Evolutionary conservation across 2,797 vertebrate genomes (phyloP).

Genomic region (Miichthys miiuy): DNA sequence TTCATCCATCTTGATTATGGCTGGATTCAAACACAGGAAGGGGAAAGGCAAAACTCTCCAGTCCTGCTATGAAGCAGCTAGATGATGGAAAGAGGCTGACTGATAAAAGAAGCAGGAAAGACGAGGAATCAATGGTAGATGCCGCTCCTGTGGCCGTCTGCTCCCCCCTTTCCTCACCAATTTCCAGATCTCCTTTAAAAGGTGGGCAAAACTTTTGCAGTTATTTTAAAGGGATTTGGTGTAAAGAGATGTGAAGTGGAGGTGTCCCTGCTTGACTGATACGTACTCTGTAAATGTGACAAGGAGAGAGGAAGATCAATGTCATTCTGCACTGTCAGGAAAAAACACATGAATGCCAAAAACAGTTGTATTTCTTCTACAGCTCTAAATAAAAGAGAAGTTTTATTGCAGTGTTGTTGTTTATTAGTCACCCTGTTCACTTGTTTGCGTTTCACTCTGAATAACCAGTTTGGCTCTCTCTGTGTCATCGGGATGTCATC

Average conservation of each 20-base stretch:
- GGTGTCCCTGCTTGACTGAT: no score
- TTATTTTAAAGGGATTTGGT: no score
- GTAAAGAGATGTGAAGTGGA: no score
- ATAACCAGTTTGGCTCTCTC: neutral
- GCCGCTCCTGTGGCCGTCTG: neutral
- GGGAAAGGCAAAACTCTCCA: slow-evolving; percentile 55
- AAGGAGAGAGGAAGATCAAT: no score
- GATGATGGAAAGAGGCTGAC: slow-evolving; percentile 18
- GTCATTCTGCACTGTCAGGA: no score
- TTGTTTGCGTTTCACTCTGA: neutral
- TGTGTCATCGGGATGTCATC: neutral
- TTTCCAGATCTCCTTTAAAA: slow-evolving; percentile 64
- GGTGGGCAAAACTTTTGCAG: slow-evolving; percentile 42
- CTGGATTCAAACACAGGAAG: slow-evolving; percentile 49
- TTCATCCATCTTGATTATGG: neutral
- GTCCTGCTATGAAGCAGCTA: slow-evolving; percentile 23
- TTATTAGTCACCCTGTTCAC: no score
- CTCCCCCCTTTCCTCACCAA: slow-evolving; percentile 41
- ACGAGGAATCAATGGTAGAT: slow-evolving; percentile 21
- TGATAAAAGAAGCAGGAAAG: slow-evolving; percentile 10
- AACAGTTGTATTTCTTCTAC: no score
- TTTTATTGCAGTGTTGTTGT: neutral
- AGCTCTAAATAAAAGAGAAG: neutral
- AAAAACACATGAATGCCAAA: no score
- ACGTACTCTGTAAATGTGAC: no score